These are phyloP conservation scores for Leptatherina wallacei DNA, from an alignment of 2,797 vertebrate species.

Conservation along the genomic window DNA sequence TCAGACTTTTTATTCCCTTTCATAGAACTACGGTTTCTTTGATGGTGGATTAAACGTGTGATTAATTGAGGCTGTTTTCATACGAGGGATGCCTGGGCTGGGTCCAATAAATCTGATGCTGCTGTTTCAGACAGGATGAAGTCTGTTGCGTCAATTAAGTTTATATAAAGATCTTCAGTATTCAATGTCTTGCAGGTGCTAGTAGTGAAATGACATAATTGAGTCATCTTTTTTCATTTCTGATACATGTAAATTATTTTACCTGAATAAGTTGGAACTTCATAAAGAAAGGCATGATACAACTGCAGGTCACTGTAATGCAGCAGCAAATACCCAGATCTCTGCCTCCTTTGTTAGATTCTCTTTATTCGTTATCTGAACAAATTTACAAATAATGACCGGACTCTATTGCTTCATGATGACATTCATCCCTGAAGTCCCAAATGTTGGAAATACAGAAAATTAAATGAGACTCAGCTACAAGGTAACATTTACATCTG, in stretches of 20 bases:
- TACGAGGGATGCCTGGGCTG: neutral
- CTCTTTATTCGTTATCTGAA: neutral
- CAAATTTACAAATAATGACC: conserved; percentile 21
- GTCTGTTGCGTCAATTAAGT: conserved; percentile 13
- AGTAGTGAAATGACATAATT: conserved; percentile 27
- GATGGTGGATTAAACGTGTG: conserved; percentile 26
- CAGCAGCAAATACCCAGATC: neutral
- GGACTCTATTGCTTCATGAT: conserved; percentile 33
- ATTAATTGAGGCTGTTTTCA: conserved; percentile 7
- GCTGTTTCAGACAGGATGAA: neutral
- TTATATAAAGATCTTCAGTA: conserved; percentile 21
- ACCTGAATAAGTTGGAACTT: conserved; percentile 56
- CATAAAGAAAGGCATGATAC: conserved; percentile 8
- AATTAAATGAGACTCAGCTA: conserved; percentile 38
- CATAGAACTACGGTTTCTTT: conserved; percentile 20
- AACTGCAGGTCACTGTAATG: conserved; percentile 13
- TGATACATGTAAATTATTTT: conserved; percentile 29
- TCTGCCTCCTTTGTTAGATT: neutral
- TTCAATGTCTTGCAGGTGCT: conserved; percentile 23
- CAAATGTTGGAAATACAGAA: conserved; percentile 47
- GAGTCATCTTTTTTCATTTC: conserved; percentile 23
- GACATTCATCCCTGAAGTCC: conserved; percentile 56
- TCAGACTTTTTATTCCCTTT: conserved; percentile 7
- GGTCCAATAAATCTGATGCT: conserved; percentile 4
- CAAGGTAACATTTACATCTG: conserved; percentile 7